Evolutionary conservation across 2,888 invertebrate genomes (phyloP), one percentile per base, ranked within the genome.

Genomic region (Ochropacha duplaris): DNA sequence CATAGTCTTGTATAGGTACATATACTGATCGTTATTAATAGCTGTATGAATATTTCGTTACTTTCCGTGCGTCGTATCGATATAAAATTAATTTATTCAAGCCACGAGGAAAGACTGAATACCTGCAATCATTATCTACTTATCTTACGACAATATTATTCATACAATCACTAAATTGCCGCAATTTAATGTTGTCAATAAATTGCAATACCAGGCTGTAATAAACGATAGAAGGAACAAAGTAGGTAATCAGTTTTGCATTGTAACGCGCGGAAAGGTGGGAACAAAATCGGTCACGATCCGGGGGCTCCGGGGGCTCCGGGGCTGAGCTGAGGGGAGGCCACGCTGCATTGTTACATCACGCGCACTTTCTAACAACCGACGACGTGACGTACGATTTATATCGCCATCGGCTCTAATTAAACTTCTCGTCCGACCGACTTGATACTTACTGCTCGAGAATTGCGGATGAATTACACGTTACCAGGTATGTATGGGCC

Each of bases 351-450:
- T 84, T 83, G 84, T 89, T 88, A 84, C 87, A 79, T 87, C 86
- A 88, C 81, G 79, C 76, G 77, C 73, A 86, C 88, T 88, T 87
- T 89, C 88, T 88, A 87, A 85, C 79, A 74, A 69, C 76, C 74
- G 78, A 71, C 79, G 76, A 82, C 80, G 78, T 81, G 78, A 82
- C 69, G 76, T 81, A 81, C 81, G 83, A 87, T 87, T 84, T 86
- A 86, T 83, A 86, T 83, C 82, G 79, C 81, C 77, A 79, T 84
- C 77, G 79, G 79, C 77, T 83, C 79, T 83, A 88, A 88, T 88
- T 88, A 87, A 83, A 83, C 79, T 79, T 78, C 78, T 74, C 76
- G 31, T 69, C 71, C 68, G 72, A 72, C 74, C 72, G 75, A 80
- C 66, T 77, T 69, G 57, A 59, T 64, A 66, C 66, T 65, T 64